These are phyloP conservation scores for Herpailurus yagouaroundi DNA, from an alignment of 2,113 vertebrate species.

Conservation along the genomic window DNA sequence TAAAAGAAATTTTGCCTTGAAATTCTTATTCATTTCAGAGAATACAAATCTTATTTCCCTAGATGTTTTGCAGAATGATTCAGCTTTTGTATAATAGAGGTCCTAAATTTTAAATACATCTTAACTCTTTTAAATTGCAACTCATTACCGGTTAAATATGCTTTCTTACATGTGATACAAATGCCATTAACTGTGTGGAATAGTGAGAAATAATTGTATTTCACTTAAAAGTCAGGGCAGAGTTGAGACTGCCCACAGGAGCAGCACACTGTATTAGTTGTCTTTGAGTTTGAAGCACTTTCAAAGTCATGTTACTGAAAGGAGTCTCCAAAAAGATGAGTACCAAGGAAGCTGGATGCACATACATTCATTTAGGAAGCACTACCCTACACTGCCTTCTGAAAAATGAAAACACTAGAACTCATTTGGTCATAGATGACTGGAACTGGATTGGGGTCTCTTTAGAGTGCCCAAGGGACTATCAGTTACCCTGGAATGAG, in stretches of 20 bases:
- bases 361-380: neutral
- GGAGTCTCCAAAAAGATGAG: neutral
- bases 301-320: neutral
- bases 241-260: neutral
- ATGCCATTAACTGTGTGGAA: neutral
- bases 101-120: neutral
- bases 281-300: neutral
- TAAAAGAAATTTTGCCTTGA: neutral
- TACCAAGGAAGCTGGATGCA: neutral
- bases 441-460: neutral
- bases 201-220: neutral
- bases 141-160: neutral
- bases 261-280: fast-evolving
- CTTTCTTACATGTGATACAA: neutral
- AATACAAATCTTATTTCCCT: neutral
- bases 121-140: neutral
- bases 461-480: neutral
- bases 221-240: neutral
- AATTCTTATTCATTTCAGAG: neutral
- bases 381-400: neutral
- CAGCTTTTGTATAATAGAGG: neutral
- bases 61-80: neutral
- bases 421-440: neutral
- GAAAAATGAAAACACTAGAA: neutral
- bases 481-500: neutral